A percentile compares a stretch with the other conserved stretches of the same genome.
Evolutionary conservation across 2,888 invertebrate genomes (phyloP).

Genomic region (Sylvicola cinctus): DNA sequence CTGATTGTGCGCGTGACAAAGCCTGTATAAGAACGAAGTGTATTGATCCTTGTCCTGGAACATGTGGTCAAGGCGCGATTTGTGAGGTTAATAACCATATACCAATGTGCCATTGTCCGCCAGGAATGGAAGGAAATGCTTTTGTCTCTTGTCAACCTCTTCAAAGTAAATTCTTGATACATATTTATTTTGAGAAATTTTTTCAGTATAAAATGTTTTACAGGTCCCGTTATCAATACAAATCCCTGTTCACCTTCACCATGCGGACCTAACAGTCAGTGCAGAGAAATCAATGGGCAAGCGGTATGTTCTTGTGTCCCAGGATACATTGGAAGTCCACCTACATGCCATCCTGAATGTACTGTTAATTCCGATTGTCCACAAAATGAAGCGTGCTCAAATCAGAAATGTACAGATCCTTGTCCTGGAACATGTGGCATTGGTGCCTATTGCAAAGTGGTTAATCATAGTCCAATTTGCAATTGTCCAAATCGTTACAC

Average conservation of each 20-base stretch:
- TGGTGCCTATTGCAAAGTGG: slow-evolving; percentile 34
- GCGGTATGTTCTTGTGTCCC: slow-evolving; percentile 34
- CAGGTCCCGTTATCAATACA: neutral
- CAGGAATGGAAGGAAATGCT: slow-evolving; percentile 46
- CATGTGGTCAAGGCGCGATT: slow-evolving; percentile 44
- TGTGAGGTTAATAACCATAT: slow-evolving; percentile 54
- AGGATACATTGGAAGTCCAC: slow-evolving; percentile 37
- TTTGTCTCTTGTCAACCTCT: slow-evolving; percentile 38
- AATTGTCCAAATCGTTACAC: slow-evolving; percentile 33
- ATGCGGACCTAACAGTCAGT: slow-evolving; percentile 54
- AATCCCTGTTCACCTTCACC: slow-evolving; percentile 41
- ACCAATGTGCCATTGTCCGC: slow-evolving; percentile 50
- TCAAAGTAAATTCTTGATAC: no score
- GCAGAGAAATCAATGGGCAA: slow-evolving; percentile 26
- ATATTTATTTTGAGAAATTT: no score
- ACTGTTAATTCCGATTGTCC: slow-evolving; percentile 38
- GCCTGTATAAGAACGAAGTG: slow-evolving; percentile 59
- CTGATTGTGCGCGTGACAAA: slow-evolving; percentile 43
- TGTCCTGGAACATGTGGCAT: slow-evolving; percentile 37
- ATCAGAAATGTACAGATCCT: slow-evolving; percentile 34
- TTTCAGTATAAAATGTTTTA: no score
- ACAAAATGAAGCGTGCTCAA: slow-evolving; percentile 33
- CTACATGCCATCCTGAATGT: slow-evolving; percentile 45
- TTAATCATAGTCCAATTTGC: slow-evolving; percentile 35
- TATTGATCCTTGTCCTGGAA: slow-evolving; percentile 48